A percentile compares a stretch with the other conserved stretches of the same genome.
Conservation (phyloP, 2,797 vertebrate species). For the Netta rufina region DNA sequence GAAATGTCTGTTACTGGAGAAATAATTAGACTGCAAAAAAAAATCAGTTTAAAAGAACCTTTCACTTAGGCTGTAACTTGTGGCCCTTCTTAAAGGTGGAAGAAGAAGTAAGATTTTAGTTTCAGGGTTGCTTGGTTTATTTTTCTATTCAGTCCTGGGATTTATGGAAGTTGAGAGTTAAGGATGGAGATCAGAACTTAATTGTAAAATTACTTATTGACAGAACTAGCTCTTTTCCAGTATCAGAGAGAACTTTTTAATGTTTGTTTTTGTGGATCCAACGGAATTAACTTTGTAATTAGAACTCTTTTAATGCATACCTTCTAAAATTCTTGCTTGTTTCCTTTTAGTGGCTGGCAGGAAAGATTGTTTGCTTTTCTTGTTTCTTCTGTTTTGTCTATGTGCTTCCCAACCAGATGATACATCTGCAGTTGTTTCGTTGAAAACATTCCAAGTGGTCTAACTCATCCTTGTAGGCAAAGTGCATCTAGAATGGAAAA, state of each 20-base stretch:
- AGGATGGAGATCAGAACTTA: background rate
- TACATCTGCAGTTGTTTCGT: background rate
- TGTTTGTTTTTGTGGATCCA: background rate
- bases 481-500: background rate
- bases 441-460: background rate
- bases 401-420: background rate
- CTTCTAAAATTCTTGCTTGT: background rate
- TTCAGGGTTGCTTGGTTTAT: background rate
- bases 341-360: background rate
- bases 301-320: background rate
- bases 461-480: background rate
- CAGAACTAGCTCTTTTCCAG: background rate
- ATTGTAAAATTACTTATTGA: background rate
- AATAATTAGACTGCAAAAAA: background rate
- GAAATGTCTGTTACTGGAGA: background rate
- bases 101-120: background rate
- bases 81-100: background rate
- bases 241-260: background rate
- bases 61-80: background rate
- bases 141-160: background rate
- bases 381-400: background rate
- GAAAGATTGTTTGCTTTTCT: background rate
- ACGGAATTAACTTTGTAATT: background rate
- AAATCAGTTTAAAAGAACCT: background rate
- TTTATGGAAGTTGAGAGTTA: background rate